phyloP scores from a whole-genome alignment of 2,888 invertebrate species.

The Eristalis arbustorum region DNA sequence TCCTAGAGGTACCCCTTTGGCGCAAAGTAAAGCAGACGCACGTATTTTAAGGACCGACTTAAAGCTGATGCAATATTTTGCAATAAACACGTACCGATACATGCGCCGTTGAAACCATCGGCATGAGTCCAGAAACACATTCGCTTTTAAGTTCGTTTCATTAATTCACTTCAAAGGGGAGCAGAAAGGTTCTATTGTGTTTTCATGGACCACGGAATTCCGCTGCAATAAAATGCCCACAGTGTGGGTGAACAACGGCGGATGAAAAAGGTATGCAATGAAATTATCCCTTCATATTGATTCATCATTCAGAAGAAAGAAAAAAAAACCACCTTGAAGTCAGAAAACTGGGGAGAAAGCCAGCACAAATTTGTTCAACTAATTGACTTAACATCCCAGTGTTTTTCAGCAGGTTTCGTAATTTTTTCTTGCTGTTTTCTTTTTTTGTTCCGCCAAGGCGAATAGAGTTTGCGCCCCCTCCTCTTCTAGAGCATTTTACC shows the following conservation, averaged over 20 bases:
- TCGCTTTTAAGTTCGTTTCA: conserved; percentile 48
- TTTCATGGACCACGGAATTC: not conserved
- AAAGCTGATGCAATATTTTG: conserved; percentile 12
- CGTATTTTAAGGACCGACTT: conserved; percentile 2
- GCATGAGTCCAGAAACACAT: conserved; percentile 21
- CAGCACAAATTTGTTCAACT: conserved; percentile 10
- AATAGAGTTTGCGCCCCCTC: not conserved
- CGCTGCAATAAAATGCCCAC: not conserved
- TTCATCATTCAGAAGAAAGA: conserved; percentile 20
- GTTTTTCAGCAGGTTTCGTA: not conserved
- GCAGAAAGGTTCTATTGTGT: conserved; percentile 42
- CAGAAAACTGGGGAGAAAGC: conserved; percentile 1
- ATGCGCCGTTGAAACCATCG: not conserved
- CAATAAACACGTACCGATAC: not conserved
- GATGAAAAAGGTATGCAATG: conserved; percentile 5
- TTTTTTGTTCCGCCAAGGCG: not conserved
- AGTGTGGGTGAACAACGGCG: not conserved
- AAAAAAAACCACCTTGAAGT: not conserved
- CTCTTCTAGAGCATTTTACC: not conserved
- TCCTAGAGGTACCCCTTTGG: not conserved
- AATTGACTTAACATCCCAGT: conserved; percentile 34
- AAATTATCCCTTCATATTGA: conserved; percentile 52
- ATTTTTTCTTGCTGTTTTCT: not conserved
- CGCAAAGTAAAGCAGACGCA: not conserved
- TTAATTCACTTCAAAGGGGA: conserved; percentile 44